Evolutionary conservation across 2,888 invertebrate species (phyloP), one percentile per base, ranked within the genome.

Genomic region (Agrochola lychnidis): DNA sequence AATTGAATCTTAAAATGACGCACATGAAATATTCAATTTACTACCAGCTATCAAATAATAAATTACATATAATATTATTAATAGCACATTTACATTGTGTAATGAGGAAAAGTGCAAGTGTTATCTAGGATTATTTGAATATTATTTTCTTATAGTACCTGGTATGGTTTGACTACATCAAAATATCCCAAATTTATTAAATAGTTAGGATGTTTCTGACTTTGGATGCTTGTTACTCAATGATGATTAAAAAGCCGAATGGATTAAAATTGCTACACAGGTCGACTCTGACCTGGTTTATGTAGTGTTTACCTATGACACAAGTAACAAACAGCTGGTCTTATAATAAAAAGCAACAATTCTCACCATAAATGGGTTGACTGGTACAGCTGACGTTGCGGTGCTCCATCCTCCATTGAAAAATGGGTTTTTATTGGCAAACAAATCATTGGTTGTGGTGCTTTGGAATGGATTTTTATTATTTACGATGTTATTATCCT

Each of bases 391-490:
- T 22, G 94, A 81, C 12, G 94, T 77, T 5, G 91, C 81, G 19
- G 92, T 89, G 89, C 92, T 95, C 96, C 96, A 96, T 70, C 93
- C 94, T 79, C 96, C 95, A 91, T 95, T 96, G 79, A 93, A 95
- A 88, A 96, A 96, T 61, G 96, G 96, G 83, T 96, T 96, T 89
- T 95, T 96, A 92, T 93, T 96, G 64, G 90, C 91, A 93, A 95
- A 95, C 86, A 94, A 82, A 88, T 96, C 96, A 94, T 93, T 94
- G 91, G 93, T 93, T 86, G 93, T 87, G 86, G 94, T 83, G 85
- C 95, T 95, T 95, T 96, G 96, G 94, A 97, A 97, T 91, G 97
- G 97, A 89, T 97, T 97, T 87, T 93, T 96, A 91, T 92, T 96
- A 87, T 90, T 92, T 87, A 92, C 88, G 88, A 85, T 92, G 87